Percentiles rank a stretch among this genome's conserved stretches.
These are phyloP conservation scores for Bombylius discolor DNA, from an alignment of 2,888 invertebrate genomes.

Conservation along the genomic window DNA sequence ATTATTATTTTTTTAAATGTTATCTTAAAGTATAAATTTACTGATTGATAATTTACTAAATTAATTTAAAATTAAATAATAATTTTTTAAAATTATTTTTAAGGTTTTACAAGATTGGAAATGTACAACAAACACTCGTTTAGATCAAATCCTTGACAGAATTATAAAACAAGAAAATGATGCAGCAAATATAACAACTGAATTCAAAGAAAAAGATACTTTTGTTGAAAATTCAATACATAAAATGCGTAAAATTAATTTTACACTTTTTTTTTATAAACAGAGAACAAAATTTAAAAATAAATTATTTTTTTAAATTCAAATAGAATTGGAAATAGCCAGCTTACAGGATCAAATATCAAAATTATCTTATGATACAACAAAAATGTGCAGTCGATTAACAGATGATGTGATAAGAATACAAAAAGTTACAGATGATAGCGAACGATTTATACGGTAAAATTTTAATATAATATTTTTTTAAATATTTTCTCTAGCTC, in stretches of 20 bases:
- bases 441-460: not conserved
- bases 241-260: not conserved
- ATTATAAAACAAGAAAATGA: slow-evolving; percentile 8
- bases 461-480: not conserved
- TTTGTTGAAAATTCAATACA: slow-evolving; percentile 2
- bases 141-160: slow-evolving; percentile 9
- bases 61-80: not conserved
- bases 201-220: slow-evolving; percentile 1
- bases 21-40: not conserved
- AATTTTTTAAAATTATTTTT: slow-evolving; percentile 3
- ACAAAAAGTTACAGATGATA: slow-evolving; percentile 3
- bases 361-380: slow-evolving; percentile 3
- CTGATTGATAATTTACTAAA: too few relatives aligned
- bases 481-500: too few relatives aligned
- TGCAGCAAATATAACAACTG: slow-evolving; percentile 2
- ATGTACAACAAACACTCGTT: not conserved
- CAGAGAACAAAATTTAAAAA: too few relatives aligned
- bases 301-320: not conserved
- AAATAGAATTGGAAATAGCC: slow-evolving; percentile 6
- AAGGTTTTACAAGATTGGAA: slow-evolving; percentile 12
- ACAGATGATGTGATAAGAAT: slow-evolving; percentile 3
- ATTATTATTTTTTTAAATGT: not conserved
- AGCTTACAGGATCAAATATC: slow-evolving; percentile 4
- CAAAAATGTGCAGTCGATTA: slow-evolving; percentile 1
- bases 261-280: too few relatives aligned